Base-by-base conservation (phyloP, 2,113 vertebrate species). In the Sterrhoptilus dennistouni region DNA sequence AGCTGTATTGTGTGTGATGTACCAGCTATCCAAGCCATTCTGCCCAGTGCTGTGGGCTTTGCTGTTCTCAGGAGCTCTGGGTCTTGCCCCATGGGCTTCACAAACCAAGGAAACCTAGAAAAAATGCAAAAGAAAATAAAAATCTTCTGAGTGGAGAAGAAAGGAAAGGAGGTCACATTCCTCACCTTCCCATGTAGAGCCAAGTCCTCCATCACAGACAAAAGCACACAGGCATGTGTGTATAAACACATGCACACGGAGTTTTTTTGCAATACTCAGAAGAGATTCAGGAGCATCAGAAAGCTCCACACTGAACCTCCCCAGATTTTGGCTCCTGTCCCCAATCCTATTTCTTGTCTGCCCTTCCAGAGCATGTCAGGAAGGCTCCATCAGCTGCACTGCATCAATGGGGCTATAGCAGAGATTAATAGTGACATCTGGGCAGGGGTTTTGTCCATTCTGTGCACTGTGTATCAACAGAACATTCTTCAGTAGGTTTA, bases 401-500 rank as follows among this genome's bases (percentile, higher is more conserved):
- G 21, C 57, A 13, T 76, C 11, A 5, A 0, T 16, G 12, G 35
- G 40, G 35, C 22, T 21, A 50, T n/a, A 59, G 35, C n/a, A 66
- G n/a, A 75, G 49, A 49, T 72, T 77, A 82, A 93, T 22, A 63
- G 54, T 47, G 53, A 86, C 11, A 76, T 57, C 52, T 89, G 68
- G 78, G 79, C 96, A 96, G 71, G 71, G 12, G 25, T 61, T 90
- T 95, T 93, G 47, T 33, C 70, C 28, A 31, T 89, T 96, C 87
- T 87, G n/a, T 89, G 78, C 33, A 23, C 92, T 44, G 11, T 64
- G 44, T 64, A 91, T 50, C 90, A 96, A 45, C 38, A 85, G 72
- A 56, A 89, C 56, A 3, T 22, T 70, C 53, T 92, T 95, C 83
- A 53, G 72, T 95, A 89, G 93, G 52, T 83, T 96, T 96, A 90